A percentile compares a stretch with the other conserved stretches of the same genome.
phyloP scores from a whole-genome alignment of 2,888 invertebrate species.

The Lomographa bimaculata region DNA sequence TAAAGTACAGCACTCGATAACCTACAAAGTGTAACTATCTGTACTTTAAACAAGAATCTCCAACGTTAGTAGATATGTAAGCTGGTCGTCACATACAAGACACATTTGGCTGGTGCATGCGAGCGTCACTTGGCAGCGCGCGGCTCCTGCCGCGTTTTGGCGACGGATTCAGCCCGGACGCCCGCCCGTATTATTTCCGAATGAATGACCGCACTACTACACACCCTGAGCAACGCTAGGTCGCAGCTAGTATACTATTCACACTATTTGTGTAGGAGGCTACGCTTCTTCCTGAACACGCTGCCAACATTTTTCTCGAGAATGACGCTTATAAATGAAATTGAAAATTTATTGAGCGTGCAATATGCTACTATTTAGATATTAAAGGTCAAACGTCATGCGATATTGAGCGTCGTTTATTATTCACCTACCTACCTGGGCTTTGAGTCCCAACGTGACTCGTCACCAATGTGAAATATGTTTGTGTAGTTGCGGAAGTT shows the following conservation, averaged over 20 bases:
- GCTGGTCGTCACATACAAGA: slow-evolving; percentile 15
- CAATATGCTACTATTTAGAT: slow-evolving; percentile 23
- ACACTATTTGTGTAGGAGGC: slow-evolving; percentile 19
- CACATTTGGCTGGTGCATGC: slow-evolving; percentile 23
- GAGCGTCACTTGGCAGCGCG: slow-evolving; percentile 22
- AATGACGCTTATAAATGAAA: slow-evolving; percentile 24
- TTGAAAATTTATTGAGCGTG: slow-evolving; percentile 26
- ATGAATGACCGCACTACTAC: slow-evolving; percentile 55
- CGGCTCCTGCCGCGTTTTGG: slow-evolving; percentile 15
- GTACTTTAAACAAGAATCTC: too few relatives aligned
- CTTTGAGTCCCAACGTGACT: slow-evolving; percentile 19
- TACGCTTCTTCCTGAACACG: slow-evolving; percentile 52
- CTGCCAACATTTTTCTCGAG: slow-evolving; percentile 45
- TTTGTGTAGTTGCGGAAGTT: slow-evolving; percentile 7
- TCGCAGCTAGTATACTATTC: slow-evolving; percentile 7
- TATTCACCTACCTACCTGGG: slow-evolving; percentile 27
- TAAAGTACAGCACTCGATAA: too few relatives aligned
- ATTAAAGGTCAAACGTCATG: slow-evolving; percentile 26
- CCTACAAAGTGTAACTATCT: too few relatives aligned
- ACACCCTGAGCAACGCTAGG: slow-evolving; percentile 9
- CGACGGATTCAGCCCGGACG: slow-evolving; percentile 23
- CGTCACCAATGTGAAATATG: too few relatives aligned
- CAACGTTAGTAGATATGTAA: too few relatives aligned
- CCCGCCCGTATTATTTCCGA: slow-evolving; percentile 56
- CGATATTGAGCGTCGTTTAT: slow-evolving; percentile 16